Conservation (phyloP, 2,113 vertebrate genomes). For the Pseudorasbora parva region DNA sequence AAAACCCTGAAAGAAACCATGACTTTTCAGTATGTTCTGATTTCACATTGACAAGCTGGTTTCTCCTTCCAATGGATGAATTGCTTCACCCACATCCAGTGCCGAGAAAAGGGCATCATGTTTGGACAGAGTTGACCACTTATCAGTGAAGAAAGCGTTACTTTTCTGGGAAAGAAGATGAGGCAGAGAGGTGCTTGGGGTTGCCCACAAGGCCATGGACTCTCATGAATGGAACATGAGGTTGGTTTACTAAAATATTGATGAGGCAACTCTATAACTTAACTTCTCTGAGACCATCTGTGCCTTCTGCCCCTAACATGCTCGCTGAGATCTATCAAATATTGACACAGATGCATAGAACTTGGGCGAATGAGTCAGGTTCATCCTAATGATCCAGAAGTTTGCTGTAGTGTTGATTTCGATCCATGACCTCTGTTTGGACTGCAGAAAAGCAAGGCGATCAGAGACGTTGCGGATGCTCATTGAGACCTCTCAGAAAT, state of each 20-base stretch:
- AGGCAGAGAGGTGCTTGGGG: constrained; percentile 23
- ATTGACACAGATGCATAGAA: constrained; percentile 18
- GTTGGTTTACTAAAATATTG: constrained; percentile 39
- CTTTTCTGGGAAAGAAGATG: constrained; percentile 11
- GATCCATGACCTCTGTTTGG: not conserved
- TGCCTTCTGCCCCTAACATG: constrained; percentile 12
- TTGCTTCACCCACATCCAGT: not conserved
- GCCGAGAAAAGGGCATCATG: not conserved
- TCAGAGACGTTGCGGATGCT: not conserved
- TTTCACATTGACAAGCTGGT: not conserved
- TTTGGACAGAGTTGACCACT: constrained; percentile 13
- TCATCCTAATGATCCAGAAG: constrained; percentile 16
- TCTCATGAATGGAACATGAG: constrained; percentile 37
- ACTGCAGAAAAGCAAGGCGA: not conserved
- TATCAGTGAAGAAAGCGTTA: constrained; percentile 13
- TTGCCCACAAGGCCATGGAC: constrained; percentile 38
- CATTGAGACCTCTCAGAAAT: not conserved
- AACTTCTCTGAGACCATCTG: constrained; percentile 39
- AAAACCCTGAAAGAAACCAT: not conserved
- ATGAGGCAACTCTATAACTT: constrained; percentile 40
- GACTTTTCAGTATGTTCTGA: not conserved
- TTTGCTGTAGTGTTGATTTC: constrained; percentile 1
- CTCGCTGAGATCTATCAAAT: constrained; percentile 32
- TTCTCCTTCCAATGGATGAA: not conserved
- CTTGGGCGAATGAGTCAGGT: not conserved